Conservation (phyloP, 2,888 invertebrate genomes). For the Elaeidobius kamerunicus region DNA sequence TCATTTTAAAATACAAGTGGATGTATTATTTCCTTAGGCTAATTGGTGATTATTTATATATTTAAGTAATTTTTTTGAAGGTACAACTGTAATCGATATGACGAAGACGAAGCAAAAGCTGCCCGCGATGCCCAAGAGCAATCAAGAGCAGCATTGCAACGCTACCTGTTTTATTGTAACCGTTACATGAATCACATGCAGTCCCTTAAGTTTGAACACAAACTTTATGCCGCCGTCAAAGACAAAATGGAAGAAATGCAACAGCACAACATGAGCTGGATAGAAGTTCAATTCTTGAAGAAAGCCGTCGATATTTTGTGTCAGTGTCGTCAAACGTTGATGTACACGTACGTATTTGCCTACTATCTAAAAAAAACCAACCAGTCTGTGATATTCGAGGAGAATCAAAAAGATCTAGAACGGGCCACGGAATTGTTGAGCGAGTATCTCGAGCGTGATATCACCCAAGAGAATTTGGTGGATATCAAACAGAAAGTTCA, state of each 20-base stretch:
- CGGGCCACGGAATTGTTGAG: conserved; percentile 97
- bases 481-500: conserved; percentile 99
- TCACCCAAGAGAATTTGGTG: conserved; percentile 93
- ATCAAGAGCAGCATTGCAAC: conserved; percentile 92
- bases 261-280: conserved; percentile 99
- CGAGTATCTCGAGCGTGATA: conserved; percentile 96
- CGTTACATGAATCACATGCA: conserved; percentile 99
- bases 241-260: conserved; percentile 99
- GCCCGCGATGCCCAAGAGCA: conserved; percentile 96
- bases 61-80: conserved; percentile 9
- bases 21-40: too few species aligned
- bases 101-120: conserved; percentile 95
- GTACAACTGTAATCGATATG: conserved; percentile 89
- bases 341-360: conserved; percentile 99
- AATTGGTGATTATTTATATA: too few species aligned
- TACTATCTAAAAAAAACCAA: conserved; percentile 98
- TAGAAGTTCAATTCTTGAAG: conserved; percentile 98
- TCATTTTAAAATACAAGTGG: too few species aligned
- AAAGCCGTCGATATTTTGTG: conserved; percentile 97
- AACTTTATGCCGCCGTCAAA: conserved; percentile 93
- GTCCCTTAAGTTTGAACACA: conserved; percentile 95
- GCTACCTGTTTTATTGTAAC: conserved; percentile 97
- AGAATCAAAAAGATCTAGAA: conserved; percentile 98
- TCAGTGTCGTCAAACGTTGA: conserved; percentile 95
- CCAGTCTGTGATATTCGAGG: conserved; percentile 98